Evolutionary conservation across 2,797 vertebrate species (phyloP).

Genomic region (Graptemys geographica): DNA sequence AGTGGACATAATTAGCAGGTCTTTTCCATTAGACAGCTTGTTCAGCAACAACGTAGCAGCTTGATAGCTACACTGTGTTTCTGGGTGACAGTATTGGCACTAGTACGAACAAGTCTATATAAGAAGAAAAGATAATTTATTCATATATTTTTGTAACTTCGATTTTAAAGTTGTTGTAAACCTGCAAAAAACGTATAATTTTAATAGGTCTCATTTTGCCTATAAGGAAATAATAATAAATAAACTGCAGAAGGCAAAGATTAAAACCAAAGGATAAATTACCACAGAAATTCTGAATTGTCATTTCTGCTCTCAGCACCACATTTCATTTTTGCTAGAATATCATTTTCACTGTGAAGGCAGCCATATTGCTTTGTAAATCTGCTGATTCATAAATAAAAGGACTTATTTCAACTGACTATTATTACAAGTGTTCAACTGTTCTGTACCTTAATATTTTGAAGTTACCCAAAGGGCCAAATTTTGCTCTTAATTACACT

Average conservation of each 20-base stretch:
- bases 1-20: neutral
- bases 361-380: neutral
- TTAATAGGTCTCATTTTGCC: neutral
- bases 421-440: neutral
- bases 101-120: neutral
- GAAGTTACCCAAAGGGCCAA: neutral
- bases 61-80: neutral
- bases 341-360: neutral
- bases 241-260: neutral
- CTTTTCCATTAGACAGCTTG: neutral
- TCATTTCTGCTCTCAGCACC: neutral
- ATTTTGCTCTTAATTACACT: neutral
- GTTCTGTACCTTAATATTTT: neutral
- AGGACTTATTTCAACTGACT: neutral
- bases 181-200: neutral
- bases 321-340: neutral
- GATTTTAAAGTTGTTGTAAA: constrained; percentile 22
- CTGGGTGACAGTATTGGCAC: neutral
- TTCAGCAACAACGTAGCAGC: neutral
- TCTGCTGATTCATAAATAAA: neutral
- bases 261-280: neutral
- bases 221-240: neutral
- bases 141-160: neutral
- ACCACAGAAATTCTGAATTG: neutral
- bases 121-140: neutral